Evolutionary conservation across 2,888 invertebrate species (phyloP).

Genomic region (Platynereis dumerilii): DNA sequence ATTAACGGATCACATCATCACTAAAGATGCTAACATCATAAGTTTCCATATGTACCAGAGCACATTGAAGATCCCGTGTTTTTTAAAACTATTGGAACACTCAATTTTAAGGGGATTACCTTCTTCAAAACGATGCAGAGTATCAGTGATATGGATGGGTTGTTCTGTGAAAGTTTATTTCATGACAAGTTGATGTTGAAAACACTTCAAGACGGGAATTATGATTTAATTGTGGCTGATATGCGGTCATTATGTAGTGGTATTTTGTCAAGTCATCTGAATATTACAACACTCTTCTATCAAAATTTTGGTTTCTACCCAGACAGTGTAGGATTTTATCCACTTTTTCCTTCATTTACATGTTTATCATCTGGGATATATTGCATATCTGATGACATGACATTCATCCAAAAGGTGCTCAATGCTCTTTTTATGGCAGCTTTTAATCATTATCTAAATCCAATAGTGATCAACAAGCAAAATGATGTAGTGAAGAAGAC

Average conservation of each 20-base stretch:
- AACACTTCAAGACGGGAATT: neutral
- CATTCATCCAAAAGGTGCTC: conserved; percentile 3
- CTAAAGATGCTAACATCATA: neutral
- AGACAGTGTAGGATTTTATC: neutral
- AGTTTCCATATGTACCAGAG: neutral
- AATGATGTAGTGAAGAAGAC: no score
- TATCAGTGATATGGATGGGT: no score
- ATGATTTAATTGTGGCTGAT: neutral
- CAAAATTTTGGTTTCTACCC: neutral
- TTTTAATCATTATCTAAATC: no score
- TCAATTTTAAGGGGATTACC: no score
- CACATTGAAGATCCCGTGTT: neutral
- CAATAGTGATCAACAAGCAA: no score
- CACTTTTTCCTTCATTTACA: neutral
- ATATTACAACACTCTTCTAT: neutral
- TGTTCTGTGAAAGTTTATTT: neutral
- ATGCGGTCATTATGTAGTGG: neutral
- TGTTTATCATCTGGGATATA: neutral
- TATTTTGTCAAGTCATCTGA: neutral
- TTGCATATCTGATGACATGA: conserved; percentile 19
- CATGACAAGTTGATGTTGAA: neutral
- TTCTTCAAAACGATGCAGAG: no score
- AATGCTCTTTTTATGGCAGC: no score
- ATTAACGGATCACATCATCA: neutral
- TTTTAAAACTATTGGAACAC: neutral